Evolutionary conservation across 35 echinoderm and acorn worm genomes (phyloP).

Genomic region (Ophioderma brevispina): DNA sequence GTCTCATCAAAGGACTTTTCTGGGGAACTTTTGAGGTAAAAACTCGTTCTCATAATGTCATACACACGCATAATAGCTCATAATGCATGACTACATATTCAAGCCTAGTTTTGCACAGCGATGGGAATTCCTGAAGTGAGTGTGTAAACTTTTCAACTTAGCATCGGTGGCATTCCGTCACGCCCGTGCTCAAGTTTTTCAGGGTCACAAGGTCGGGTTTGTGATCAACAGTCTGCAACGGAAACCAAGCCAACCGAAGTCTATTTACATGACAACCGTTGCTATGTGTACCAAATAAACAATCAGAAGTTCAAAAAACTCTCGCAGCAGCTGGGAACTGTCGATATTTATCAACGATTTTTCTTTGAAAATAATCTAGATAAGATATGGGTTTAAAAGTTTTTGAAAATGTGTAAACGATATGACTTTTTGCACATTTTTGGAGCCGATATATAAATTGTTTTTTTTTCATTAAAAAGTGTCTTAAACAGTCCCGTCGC

Average conservation of each 20-base stretch:
- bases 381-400: neutral
- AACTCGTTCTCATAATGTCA: too few species aligned
- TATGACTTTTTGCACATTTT: neutral
- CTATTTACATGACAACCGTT: neutral
- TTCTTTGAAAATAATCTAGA: neutral
- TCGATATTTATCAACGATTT: too few species aligned
- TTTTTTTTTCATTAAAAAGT: neutral
- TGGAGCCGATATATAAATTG: neutral
- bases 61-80: too few species aligned
- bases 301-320: neutral
- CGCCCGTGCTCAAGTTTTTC: neutral
- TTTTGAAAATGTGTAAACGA: neutral
- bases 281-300: neutral
- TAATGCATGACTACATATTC: too few species aligned
- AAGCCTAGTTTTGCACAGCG: too few species aligned
- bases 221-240: neutral
- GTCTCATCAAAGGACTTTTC: too few species aligned
- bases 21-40: too few species aligned
- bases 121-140: neutral
- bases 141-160: neutral
- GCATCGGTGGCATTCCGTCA: neutral
- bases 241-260: neutral
- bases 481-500: too few species aligned
- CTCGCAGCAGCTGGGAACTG: neutral
- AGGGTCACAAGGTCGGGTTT: neutral